Evolutionary conservation across 2,888 invertebrate genomes (phyloP).

Genomic region (Drosophila melanosoma): DNA sequence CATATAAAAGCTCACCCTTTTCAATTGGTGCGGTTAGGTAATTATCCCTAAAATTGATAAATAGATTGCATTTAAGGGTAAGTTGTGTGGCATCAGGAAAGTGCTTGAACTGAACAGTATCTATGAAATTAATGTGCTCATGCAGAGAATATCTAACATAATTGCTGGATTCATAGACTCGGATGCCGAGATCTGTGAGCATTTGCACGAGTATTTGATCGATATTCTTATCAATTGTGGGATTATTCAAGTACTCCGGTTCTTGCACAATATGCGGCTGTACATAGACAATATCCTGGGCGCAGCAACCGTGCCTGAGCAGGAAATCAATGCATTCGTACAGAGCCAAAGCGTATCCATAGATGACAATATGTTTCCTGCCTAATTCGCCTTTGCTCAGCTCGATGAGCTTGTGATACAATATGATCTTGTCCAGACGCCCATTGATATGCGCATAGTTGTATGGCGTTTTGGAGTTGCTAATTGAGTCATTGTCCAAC

Average conservation of each 20-base stretch:
- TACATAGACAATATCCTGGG: constrained; percentile 58
- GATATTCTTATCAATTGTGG: constrained; percentile 62
- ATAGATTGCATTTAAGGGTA: constrained; percentile 65
- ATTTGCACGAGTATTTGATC: constrained; percentile 62
- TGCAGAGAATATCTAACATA: constrained; percentile 38
- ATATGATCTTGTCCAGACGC: constrained; percentile 76
- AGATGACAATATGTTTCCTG: constrained; percentile 60
- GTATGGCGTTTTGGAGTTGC: constrained; percentile 37
- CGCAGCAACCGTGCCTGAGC: constrained; percentile 60
- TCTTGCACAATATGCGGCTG: constrained; percentile 36
- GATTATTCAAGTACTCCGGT: constrained; percentile 49
- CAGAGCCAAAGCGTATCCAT: constrained; percentile 64
- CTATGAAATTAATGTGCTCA: constrained; percentile 35
- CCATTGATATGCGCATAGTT: constrained; percentile 76
- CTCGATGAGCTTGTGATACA: constrained; percentile 73
- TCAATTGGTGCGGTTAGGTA: constrained; percentile 21
- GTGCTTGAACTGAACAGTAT: constrained; percentile 54
- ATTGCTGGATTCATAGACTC: constrained; percentile 40
- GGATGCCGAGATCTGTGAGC: constrained; percentile 66
- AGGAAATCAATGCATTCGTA: constrained; percentile 78
- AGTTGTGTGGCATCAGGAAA: constrained; percentile 16
- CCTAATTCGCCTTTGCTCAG: constrained; percentile 8
- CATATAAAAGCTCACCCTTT: constrained; percentile 8
- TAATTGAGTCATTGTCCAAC: too few species aligned
- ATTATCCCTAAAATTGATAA: constrained; percentile 66